phyloP scores from a whole-genome alignment of 1,140 invertebrate genomes.

The Scaptomyza hsui region DNA sequence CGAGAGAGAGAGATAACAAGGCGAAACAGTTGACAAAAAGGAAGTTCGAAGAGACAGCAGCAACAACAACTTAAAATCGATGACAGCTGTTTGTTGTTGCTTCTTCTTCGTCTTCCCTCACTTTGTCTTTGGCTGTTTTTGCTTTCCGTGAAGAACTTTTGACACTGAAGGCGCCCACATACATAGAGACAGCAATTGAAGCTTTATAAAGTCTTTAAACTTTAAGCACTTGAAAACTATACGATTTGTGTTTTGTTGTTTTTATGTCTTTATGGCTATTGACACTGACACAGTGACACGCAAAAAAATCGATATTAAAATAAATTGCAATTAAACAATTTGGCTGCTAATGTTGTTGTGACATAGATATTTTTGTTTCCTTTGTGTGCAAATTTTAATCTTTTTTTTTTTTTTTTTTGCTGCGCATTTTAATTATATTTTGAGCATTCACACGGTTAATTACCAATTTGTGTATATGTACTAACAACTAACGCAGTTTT shows the following conservation, averaged over 20 bases:
- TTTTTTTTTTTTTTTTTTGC: slow-evolving; percentile 34
- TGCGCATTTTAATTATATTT: slow-evolving; percentile 31
- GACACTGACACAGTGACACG: slow-evolving; percentile 78
- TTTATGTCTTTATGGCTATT: slow-evolving; percentile 10
- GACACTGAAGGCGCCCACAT: slow-evolving; percentile 70
- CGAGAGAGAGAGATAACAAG: slow-evolving; percentile 26
- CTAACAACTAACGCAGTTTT: slow-evolving; percentile 57
- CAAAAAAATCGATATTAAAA: slow-evolving; percentile 70
- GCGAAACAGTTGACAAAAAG: slow-evolving; percentile 37
- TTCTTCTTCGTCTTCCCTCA: slow-evolving; percentile 5
- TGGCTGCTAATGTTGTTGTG: slow-evolving; percentile 34
- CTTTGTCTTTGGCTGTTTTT: background rate
- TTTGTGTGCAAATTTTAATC: slow-evolving; percentile 18
- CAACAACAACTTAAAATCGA: slow-evolving; percentile 40
- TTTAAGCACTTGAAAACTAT: slow-evolving; percentile 30
- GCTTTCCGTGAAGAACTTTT: slow-evolving; percentile 55
- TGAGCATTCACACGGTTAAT: slow-evolving; percentile 43
- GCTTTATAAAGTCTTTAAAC: slow-evolving; percentile 35
- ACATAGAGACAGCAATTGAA: slow-evolving; percentile 26
- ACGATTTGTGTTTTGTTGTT: slow-evolving; percentile 19
- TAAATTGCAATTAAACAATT: slow-evolving; percentile 64
- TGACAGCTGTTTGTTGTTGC: slow-evolving; percentile 61
- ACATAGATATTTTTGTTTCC: slow-evolving; percentile 37
- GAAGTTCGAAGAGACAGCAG: slow-evolving; percentile 16
- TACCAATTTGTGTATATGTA: slow-evolving; percentile 64